Conservation (phyloP, 2,113 vertebrate species). For the Oncorhynchus nerka region DNA sequence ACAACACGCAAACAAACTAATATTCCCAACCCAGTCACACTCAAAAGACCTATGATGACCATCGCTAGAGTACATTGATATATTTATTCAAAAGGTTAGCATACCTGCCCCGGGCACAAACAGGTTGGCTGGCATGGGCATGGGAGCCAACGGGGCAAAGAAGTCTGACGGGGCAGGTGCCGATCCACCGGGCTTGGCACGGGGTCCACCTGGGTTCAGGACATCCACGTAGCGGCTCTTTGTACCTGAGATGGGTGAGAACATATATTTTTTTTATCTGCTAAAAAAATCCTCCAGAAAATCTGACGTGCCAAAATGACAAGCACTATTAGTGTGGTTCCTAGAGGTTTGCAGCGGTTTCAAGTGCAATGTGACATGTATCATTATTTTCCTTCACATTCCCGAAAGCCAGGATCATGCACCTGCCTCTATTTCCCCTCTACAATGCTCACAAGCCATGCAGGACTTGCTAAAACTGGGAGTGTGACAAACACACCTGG, state of each 20-base stretch:
- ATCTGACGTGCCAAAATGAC: background rate
- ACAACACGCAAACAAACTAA: background rate
- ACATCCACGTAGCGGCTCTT: constrained; percentile 91
- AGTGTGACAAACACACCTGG: too few species aligned
- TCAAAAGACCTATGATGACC: background rate
- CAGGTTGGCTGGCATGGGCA: constrained; percentile 84
- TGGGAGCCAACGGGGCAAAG: constrained; percentile 91
- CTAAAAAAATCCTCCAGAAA: background rate
- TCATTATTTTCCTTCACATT: too few species aligned
- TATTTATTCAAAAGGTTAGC: constrained; percentile 5
- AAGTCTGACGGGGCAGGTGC: constrained; percentile 84
- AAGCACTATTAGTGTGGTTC: background rate
- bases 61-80: too few species aligned
- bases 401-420: too few species aligned
- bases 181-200: constrained; percentile 64
- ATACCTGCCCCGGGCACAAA: constrained; percentile 87
- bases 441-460: too few species aligned
- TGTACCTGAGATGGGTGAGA: constrained; percentile 57
- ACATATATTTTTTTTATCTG: background rate
- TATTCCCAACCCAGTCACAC: background rate
- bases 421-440: too few species aligned
- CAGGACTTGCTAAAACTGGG: too few species aligned
- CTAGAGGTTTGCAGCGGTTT: too few species aligned
- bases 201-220: constrained; percentile 81
- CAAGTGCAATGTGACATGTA: too few species aligned